Evolutionary conservation across 1,140 invertebrate genomes (phyloP).

Genomic region (Brachionus paranguensis): DNA sequence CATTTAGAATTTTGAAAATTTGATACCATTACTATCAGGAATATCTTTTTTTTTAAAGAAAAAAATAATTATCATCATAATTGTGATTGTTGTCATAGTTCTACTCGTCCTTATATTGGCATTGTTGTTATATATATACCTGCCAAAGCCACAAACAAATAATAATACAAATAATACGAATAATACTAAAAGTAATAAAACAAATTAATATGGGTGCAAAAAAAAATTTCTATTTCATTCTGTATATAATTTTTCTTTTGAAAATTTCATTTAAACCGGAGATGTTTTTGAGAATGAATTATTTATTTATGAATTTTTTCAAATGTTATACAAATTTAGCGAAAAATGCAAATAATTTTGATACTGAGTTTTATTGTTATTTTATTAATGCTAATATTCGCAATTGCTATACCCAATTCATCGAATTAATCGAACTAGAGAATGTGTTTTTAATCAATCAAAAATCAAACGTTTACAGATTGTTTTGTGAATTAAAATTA

Average conservation of each 20-base stretch:
- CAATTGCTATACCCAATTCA: not conserved
- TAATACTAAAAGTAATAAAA: not conserved
- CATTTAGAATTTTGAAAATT: not conserved
- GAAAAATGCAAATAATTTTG: conserved; percentile 26
- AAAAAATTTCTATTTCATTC: not conserved
- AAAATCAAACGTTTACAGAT: not conserved
- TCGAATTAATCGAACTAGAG: not conserved
- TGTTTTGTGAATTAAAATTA: not conserved
- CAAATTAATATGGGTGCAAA: not conserved
- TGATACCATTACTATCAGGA: not conserved
- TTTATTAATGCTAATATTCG: conserved; percentile 4
- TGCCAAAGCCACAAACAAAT: not conserved
- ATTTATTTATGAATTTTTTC: not conserved
- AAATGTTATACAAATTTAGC: not conserved
- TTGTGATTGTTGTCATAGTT: conserved; percentile 67
- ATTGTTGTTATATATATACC: not conserved
- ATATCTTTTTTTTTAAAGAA: conserved; percentile 71
- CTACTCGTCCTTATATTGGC: conserved; percentile 67
- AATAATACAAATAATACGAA: not conserved
- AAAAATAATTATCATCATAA: conserved; percentile 76
- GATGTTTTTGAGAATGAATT: conserved; percentile 30
- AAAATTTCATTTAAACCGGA: not conserved
- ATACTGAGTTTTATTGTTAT: conserved; percentile 32
- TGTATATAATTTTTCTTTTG: not conserved
- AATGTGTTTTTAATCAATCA: not conserved